Conservation (phyloP, 2,113 vertebrate genomes). For the Nematolebias whitei region DNA sequence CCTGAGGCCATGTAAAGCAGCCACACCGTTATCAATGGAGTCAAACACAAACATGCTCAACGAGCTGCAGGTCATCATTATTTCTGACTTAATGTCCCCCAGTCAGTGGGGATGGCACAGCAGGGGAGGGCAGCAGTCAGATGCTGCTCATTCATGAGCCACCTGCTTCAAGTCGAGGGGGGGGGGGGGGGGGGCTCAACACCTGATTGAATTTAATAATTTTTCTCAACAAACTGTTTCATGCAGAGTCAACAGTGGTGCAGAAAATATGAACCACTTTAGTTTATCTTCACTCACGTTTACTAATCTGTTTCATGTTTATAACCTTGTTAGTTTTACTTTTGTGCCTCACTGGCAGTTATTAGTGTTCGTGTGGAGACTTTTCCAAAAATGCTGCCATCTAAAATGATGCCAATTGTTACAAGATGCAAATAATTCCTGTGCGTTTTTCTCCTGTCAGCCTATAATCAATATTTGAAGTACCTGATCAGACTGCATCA, state of each 20-base stretch:
- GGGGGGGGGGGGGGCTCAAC: background rate
- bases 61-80: slow-evolving; percentile 68
- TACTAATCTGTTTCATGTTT: background rate
- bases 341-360: too few species aligned
- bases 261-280: background rate
- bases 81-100: slow-evolving; percentile 62
- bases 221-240: slow-evolving; percentile 8
- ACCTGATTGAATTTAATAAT: slow-evolving; percentile 27
- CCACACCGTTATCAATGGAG: slow-evolving; percentile 27
- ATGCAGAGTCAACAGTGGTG: background rate
- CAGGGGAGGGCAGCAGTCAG: slow-evolving; percentile 40
- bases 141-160: slow-evolving; percentile 54
- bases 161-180: slow-evolving; percentile 46
- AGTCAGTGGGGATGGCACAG: slow-evolving; percentile 45
- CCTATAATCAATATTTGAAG: too few species aligned
- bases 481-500: too few species aligned
- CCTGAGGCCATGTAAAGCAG: slow-evolving; percentile 32
- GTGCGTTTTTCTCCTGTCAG: too few species aligned
- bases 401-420: too few species aligned
- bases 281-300: background rate
- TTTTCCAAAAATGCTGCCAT: too few species aligned
- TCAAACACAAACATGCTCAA: slow-evolving; percentile 44
- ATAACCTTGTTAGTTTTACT: too few species aligned
- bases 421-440: too few species aligned
- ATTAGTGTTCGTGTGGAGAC: too few species aligned